Base-by-base conservation (phyloP, 2,113 vertebrate genomes). In the Otocyon megalotis region DNA sequence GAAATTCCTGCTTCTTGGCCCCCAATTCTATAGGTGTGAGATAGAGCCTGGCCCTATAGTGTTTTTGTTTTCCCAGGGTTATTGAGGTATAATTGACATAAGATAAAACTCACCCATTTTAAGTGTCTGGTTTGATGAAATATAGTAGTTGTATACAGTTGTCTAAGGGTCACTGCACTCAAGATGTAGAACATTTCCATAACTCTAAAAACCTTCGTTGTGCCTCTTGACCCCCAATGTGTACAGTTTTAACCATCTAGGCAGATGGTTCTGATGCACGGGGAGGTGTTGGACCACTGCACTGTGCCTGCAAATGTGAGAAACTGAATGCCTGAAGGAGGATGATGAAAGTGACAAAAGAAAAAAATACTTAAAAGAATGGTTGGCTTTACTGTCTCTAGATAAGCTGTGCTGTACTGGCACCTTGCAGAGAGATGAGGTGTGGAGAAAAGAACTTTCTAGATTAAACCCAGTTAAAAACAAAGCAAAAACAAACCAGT, bases 51-150 rank as follows among this genome's bases (percentile, higher is more conserved):
- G 74, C 16, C 10, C 50, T 65, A 5, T 15, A 85, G 17, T 82
- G 30, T 58, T 76, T 77, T 56, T 3, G 16, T 60, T 90, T 89
- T 20, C 16, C 13, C 60, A 53, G 24, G 63, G 92, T 93, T 95
- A 88, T 54, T 86, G 54, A 93, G 37, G 37, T 48, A 63, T 32
- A 76, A 89, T 89, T 96, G 88, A 79, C 3, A 53, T 81, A 86
- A 79, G 90, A 77, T 82, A 94, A 88, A 94, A 67, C 65, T 87
- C 32, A 48, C 30, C 12, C 14, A 12, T 69, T 94, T 74, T 63
- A 94, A 62, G 5, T 81, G 3, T 89, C 35, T 71, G 88, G 15
- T 93, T 96, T 97, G 50, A 32, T 76, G 37, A 90, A 88, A 80
- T 56, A 35, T 35, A 79, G 9, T 83, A 74, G 37, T 76, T 93